phyloP scores from a whole-genome alignment of 2,797 vertebrate species.

The Clamator glandarius region DNA sequence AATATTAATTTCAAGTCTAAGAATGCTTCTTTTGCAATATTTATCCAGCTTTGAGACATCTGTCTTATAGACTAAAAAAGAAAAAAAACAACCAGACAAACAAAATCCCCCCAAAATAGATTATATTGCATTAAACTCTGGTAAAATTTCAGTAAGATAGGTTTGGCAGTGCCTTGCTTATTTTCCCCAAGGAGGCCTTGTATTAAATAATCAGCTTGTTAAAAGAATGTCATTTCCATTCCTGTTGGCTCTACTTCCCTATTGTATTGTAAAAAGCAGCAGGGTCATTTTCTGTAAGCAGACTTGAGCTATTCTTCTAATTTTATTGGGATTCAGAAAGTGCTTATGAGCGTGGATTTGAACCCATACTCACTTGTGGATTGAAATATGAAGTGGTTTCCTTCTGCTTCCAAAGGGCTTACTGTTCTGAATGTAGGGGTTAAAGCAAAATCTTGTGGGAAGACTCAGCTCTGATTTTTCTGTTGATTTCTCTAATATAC shows the following conservation, averaged over 20 bases:
- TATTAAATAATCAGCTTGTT: background rate
- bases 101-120: background rate
- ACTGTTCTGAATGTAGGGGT: background rate
- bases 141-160: background rate
- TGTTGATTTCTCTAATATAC: background rate
- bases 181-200: background rate
- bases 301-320: background rate
- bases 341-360: background rate
- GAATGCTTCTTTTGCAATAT: background rate
- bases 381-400: background rate
- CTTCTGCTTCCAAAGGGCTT: background rate
- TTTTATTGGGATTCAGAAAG: background rate
- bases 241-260: background rate
- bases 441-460: background rate
- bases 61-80: background rate
- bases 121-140: background rate
- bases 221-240: background rate
- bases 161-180: background rate
- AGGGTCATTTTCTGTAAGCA: background rate
- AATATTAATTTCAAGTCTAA: background rate
- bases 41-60: background rate
- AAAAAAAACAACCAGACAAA: background rate
- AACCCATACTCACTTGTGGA: background rate
- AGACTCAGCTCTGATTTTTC: background rate
- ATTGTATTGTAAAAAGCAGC: background rate